Percentiles rank a stretch among this genome's conserved stretches.
Conservation (phyloP, 2,888 invertebrate species). For the Chloromyia formosa region DNA sequence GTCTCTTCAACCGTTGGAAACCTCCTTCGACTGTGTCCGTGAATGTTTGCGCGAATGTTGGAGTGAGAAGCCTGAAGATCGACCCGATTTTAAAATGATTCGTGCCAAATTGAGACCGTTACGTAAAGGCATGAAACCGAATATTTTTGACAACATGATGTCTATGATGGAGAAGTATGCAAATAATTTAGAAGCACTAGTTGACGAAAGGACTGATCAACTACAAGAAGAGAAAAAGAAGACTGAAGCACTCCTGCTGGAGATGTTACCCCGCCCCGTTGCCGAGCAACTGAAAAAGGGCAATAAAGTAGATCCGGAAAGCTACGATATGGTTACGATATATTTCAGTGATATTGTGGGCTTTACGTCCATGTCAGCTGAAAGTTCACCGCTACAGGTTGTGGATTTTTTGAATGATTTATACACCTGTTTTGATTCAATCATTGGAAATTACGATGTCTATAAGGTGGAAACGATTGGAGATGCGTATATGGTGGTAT, state of each 20-base stretch:
- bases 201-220: conserved; percentile 93
- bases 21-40: conserved; percentile 85
- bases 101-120: conserved; percentile 81
- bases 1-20: conserved; percentile 79
- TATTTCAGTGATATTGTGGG: conserved; percentile 96
- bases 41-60: conserved; percentile 89
- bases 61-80: conserved; percentile 78
- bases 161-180: conserved; percentile 98
- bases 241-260: conserved; percentile 87
- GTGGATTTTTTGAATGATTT: conserved; percentile 93
- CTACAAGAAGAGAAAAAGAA: conserved; percentile 96
- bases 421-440: conserved; percentile 94
- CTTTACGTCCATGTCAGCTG: conserved; percentile 91
- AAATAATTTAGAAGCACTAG: conserved; percentile 91
- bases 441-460: conserved; percentile 90
- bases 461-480: conserved; percentile 95
- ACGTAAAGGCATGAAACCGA: conserved; percentile 91
- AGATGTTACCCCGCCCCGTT: conserved; percentile 90
- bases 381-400: conserved; percentile 89
- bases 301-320: conserved; percentile 87
- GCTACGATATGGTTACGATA: conserved; percentile 86
- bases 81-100: conserved; percentile 88
- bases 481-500: conserved; percentile 91
- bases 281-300: conserved; percentile 92
- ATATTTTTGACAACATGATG: conserved; percentile 98